Evolutionary conservation across 2,113 vertebrate genomes (phyloP), one percentile per base, ranked within the genome.

Genomic region (Crotalus helleri): DNA sequence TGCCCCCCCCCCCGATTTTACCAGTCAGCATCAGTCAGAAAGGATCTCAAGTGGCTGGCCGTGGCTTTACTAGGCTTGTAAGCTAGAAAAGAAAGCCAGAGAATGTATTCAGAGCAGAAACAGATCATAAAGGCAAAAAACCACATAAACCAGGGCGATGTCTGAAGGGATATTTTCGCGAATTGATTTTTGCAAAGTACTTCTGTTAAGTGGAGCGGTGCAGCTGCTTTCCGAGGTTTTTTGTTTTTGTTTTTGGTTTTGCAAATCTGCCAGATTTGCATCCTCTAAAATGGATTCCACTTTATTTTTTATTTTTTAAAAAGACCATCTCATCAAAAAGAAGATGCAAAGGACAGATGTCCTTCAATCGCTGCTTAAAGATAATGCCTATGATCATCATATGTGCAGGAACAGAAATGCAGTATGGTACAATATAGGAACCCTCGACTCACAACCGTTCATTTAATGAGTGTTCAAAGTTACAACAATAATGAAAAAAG

Each of bases 361-460:
- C 64, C 64, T 74, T 74, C 1, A 57, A 33, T 33, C 64, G 17
- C 64, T 74, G 29, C 29, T 74, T 33, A 74, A 33, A 12, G n/a
- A 74, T 2, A 17, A 29, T 0, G 13, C 12, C 13, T 4, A 1
- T 2, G 26, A n/a, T n/a, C 61, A 15, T n/a, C 24, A 0, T n/a
- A 29, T 2, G 11, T 13, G 61, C 61, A 15, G 11, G 8, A 29
- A 64, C 26, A 12, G 61, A n/a, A 69, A 13, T 2, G 29, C 61
- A 69, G 29, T 7, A 9, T 1, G 49, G 49, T n/a, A n/a, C 61
- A n/a, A 12, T 5, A 13, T 0, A 4, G 58, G 7, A 24, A 21
- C 3, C 58, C 58, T 59, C 23, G 23, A 59, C 23, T 59, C 24
- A 3, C 23, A 59, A 59, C 2, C 2, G 58, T 26, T 59, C 58